Percentiles rank a stretch among this genome's conserved stretches.
Conservation (phyloP, 2,113 vertebrate species). For the Megaceryle maxima region DNA sequence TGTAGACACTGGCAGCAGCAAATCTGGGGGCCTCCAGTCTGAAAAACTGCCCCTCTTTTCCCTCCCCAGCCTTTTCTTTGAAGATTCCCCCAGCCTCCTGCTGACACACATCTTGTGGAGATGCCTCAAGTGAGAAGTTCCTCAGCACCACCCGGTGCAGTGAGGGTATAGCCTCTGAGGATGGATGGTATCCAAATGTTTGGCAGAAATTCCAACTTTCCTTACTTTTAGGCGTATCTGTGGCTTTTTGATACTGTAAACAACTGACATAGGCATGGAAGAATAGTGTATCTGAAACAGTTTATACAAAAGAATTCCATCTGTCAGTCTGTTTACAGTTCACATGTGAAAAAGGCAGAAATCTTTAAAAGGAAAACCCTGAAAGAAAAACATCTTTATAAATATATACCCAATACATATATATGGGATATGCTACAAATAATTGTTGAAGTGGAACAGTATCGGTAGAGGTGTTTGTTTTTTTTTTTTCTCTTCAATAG, state of each 20-base stretch:
- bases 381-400: neutral
- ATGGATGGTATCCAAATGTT: constrained; percentile 75
- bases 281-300: constrained; percentile 76
- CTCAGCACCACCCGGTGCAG: constrained; percentile 51
- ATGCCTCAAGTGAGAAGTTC: constrained; percentile 51
- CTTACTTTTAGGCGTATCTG: constrained; percentile 76
- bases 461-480: neutral
- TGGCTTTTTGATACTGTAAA: constrained; percentile 77
- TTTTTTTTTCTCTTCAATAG: neutral
- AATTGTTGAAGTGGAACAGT: constrained; percentile 49
- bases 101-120: constrained; percentile 27
- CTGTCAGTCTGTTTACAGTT: constrained; percentile 80
- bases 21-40: neutral
- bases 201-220: constrained; percentile 72
- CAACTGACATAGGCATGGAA: constrained; percentile 73
- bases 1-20: constrained; percentile 11
- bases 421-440: constrained; percentile 42
- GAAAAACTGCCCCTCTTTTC: neutral
- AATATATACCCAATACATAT: neutral
- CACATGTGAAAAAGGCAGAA: constrained; percentile 76
- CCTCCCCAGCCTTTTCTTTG: constrained; percentile 22
- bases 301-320: constrained; percentile 79
- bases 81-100: neutral
- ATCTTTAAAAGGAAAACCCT: constrained; percentile 68
- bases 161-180: constrained; percentile 50